Base-by-base conservation (phyloP, 1,140 invertebrate genomes). In the Papilio polytes region DNA sequence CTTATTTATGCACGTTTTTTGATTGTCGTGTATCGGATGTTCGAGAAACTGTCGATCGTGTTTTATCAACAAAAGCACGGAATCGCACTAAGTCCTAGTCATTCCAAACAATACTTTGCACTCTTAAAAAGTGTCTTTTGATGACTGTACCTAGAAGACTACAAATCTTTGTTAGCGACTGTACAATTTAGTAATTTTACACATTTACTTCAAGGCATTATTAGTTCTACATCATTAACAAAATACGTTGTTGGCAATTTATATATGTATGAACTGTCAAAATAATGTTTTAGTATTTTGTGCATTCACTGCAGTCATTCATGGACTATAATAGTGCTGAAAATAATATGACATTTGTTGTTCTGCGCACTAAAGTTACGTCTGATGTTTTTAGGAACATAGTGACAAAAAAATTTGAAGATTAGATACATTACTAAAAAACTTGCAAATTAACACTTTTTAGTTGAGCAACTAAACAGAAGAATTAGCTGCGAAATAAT, bases 311-410 rank as follows among this genome's bases (percentile, higher is more conserved):
- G 59, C 20, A 59, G 8, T 59, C 10, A 66, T 31, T 66, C 13
- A 31, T 66, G 59, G 0, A 26, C 59, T 22, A 3, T 66, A 66
- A 59, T 22, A 10, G 20, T 26, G 59, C 10, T 26, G 59, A 66
- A 66, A 66, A 66, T 66, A 66, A 12, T 66, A 31, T 13, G 59
- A 66, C 56, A 22, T 59, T 66, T 66, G 31, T 66, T 66, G 12
- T 66, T 66, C 56, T 66, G 22, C 10, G 20, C 31, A 31, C 63
- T 15, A 7, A 70, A 70, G 31, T 70, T 70, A 70, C 63, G 63
- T 18, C 22, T 70, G 26, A 1, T 70, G 13, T 12, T 70, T 15
- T 70, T 22, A 63, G 20, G 9, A n/a, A n/a, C n/a, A 1, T n/a
- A n/a, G 7, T 8, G 6, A 56, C 18, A 51, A 8, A 56, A 56